A percentile compares a stretch with the other conserved stretches of the same genome.
phyloP scores from a whole-genome alignment of 1,140 invertebrate species.

The Platyura marginata region DNA sequence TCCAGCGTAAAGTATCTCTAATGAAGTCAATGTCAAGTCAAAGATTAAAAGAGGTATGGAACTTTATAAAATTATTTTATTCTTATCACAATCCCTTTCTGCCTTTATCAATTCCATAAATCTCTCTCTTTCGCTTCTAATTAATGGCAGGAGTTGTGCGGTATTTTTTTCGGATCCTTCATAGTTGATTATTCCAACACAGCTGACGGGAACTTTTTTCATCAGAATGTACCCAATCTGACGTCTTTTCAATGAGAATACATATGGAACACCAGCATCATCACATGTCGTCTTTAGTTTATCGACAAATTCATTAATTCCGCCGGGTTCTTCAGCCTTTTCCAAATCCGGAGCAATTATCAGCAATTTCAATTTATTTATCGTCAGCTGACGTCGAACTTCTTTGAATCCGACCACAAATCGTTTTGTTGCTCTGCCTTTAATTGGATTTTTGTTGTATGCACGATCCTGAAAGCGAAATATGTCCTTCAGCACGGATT shows the following conservation, averaged over 20 bases:
- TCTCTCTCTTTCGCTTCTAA: not conserved
- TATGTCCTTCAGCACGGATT: constrained; percentile 29
- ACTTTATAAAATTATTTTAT: too few species aligned
- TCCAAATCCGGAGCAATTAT: constrained; percentile 36
- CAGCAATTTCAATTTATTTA: constrained; percentile 36
- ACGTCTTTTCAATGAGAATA: constrained; percentile 14
- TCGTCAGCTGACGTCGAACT: constrained; percentile 30
- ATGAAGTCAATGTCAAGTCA: too few species aligned
- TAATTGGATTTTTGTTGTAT: constrained; percentile 36
- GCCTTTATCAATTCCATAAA: too few species aligned
- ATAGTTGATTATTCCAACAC: constrained; percentile 17
- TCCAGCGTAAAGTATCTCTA: too few species aligned
- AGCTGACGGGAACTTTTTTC: constrained; percentile 17
- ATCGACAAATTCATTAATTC: constrained; percentile 13
- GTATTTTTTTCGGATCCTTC: constrained; percentile 14
- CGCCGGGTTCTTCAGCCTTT: constrained; percentile 5
- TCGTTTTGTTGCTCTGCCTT: constrained; percentile 31
- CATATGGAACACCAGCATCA: constrained; percentile 12
- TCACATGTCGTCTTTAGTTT: constrained; percentile 13
- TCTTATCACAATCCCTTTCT: too few species aligned
- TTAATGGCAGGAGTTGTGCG: constrained; percentile 6
- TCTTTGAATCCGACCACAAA: constrained; percentile 38
- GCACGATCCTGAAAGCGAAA: constrained; percentile 38
- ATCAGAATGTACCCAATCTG: constrained; percentile 13
- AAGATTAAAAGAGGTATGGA: too few species aligned